A percentile compares a stretch with the other conserved stretches of the same genome.
phyloP scores from a whole-genome alignment of 1,140 invertebrate genomes.

The Varroa destructor region DNA sequence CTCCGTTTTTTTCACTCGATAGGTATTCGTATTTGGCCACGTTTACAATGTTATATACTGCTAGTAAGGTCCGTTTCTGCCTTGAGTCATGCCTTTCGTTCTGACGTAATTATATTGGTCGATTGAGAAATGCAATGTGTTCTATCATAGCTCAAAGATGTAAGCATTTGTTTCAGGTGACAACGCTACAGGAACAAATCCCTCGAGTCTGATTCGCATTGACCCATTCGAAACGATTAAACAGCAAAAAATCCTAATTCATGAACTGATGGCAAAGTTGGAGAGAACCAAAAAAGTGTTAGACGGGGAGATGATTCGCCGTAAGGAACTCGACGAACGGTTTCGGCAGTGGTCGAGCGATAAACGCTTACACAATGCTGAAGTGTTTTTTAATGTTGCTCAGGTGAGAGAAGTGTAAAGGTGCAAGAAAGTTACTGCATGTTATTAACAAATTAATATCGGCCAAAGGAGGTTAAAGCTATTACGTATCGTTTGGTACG shows the following conservation, averaged over 20 bases:
- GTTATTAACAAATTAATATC: background rate
- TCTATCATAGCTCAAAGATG: no score
- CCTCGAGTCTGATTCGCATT: background rate
- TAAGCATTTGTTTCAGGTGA: no score
- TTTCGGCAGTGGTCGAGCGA: conserved; percentile 5
- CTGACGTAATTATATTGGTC: no score
- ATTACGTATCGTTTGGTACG: background rate
- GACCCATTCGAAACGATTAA: conserved; percentile 26
- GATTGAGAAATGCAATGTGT: no score
- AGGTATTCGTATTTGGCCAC: no score
- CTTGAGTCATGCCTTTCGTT: no score
- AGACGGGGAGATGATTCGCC: conserved; percentile 4
- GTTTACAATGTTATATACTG: no score
- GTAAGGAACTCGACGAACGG: conserved; percentile 16
- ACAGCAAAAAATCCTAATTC: conserved; percentile 20
- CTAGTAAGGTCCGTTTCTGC: no score
- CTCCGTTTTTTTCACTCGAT: no score
- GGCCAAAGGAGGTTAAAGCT: background rate
- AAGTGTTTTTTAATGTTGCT: conserved; percentile 13
- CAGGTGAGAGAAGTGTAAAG: background rate
- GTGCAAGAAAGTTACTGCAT: background rate
- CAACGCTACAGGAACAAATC: no score
- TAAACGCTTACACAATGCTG: conserved; percentile 5
- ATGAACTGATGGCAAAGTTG: conserved; percentile 18
- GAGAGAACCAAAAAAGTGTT: conserved; percentile 19